A percentile compares a stretch with the other conserved stretches of the same genome.
These are phyloP conservation scores for Ochropacha duplaris DNA, from an alignment of 2,888 invertebrate species.

Conservation along the genomic window DNA sequence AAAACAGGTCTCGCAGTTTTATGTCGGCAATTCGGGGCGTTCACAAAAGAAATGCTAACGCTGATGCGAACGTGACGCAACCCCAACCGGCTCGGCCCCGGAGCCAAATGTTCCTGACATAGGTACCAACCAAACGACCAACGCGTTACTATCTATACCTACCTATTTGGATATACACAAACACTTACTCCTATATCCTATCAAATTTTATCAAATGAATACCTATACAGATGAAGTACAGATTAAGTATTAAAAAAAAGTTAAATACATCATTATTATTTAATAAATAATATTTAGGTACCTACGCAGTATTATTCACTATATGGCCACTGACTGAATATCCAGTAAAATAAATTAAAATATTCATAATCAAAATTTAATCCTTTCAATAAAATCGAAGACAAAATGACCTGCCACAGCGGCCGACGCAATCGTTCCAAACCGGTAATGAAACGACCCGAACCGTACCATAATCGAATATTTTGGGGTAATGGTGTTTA, in stretches of 20 bases:
- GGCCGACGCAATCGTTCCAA: constrained; percentile 25
- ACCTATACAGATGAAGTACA: too few species aligned
- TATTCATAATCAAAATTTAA: constrained; percentile 45
- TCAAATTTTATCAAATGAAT: too few species aligned
- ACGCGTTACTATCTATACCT: neutral
- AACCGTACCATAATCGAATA: constrained; percentile 42
- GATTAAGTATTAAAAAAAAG: neutral
- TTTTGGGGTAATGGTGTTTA: constrained; percentile 44
- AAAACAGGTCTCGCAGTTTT: constrained; percentile 75
- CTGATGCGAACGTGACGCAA: constrained; percentile 63
- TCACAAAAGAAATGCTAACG: constrained; percentile 80
- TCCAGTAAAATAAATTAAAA: constrained; percentile 17
- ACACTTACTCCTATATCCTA: neutral
- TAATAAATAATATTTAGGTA: neutral
- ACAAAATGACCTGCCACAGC: constrained; percentile 37
- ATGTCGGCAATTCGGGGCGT: constrained; percentile 78
- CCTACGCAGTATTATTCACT: too few species aligned
- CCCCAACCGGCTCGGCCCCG: constrained; percentile 36
- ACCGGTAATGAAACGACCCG: constrained; percentile 53
- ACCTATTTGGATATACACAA: neutral
- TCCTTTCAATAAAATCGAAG: constrained; percentile 55
- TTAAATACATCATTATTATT: too few species aligned
- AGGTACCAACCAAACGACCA: constrained; percentile 3
- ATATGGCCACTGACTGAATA: neutral
- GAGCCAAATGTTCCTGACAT: constrained; percentile 16